Evolutionary conservation across 2,888 invertebrate species (phyloP).

Genomic region (Caenorhabditis auriculariae): DNA sequence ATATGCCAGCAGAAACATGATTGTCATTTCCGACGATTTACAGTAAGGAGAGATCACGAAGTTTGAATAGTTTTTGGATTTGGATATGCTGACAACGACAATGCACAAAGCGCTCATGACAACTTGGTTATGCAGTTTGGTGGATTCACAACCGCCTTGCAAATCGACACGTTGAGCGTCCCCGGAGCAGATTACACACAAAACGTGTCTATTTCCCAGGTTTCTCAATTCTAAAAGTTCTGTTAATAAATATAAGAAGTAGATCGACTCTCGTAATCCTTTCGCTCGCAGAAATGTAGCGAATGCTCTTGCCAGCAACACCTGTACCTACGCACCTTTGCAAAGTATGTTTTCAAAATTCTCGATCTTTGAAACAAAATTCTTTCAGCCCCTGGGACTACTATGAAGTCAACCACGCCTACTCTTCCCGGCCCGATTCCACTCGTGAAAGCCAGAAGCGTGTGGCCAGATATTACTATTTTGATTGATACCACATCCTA

Average conservation of each 20-base stretch:
- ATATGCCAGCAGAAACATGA: constrained; percentile 25
- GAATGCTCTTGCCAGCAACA: constrained; percentile 8
- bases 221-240: no score
- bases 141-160: constrained; percentile 19
- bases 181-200: constrained; percentile 25
- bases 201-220: no score
- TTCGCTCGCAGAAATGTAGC: constrained; percentile 14
- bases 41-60: constrained; percentile 15
- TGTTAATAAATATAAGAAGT: no score
- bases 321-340: constrained; percentile 11
- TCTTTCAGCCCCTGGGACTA: constrained; percentile 16
- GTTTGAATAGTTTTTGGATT: constrained; percentile 8
- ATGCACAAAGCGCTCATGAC: constrained; percentile 16
- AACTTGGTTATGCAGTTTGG: constrained; percentile 15
- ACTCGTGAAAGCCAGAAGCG: constrained; percentile 24
- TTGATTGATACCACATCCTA: constrained; percentile 23
- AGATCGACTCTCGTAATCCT: no score
- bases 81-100: constrained; percentile 9
- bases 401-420: constrained; percentile 11
- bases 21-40: constrained; percentile 27
- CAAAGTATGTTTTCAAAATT: constrained; percentile 3
- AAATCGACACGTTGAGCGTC: constrained; percentile 8
- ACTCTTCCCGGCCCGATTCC: constrained; percentile 29
- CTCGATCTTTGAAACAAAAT: not conserved
- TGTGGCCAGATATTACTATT: constrained; percentile 38